Conservation (phyloP, 2,113 vertebrate genomes). For the Corythaeola cristata region DNA sequence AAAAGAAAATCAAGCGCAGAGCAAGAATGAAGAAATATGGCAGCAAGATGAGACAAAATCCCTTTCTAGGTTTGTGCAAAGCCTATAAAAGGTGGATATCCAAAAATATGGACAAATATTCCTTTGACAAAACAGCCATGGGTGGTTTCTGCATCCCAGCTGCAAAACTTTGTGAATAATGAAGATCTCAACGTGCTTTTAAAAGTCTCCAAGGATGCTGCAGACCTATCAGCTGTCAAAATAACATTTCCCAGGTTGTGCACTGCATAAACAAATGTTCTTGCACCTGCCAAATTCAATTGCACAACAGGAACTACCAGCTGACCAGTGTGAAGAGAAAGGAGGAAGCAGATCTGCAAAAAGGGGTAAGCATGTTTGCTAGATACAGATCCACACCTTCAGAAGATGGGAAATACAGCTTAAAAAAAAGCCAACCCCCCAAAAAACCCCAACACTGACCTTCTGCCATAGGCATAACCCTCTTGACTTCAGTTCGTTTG, state of each 20-base stretch:
- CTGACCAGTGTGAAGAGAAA: not conserved
- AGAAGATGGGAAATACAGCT: not conserved
- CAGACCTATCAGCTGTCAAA: conserved; percentile 7
- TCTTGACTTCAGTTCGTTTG: not conserved
- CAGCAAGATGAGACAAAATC: not conserved
- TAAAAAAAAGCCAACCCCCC: not conserved
- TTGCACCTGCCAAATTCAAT: not conserved
- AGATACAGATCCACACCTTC: rapidly evolving
- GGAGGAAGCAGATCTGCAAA: not conserved
- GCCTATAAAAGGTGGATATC: not conserved
- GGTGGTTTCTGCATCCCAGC: not conserved
- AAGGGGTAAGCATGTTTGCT: not conserved
- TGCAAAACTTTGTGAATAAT: conserved; percentile 15
- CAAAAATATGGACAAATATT: not conserved
- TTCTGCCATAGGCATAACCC: not conserved
- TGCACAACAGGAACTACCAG: not conserved
- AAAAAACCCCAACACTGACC: not conserved
- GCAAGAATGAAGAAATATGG: not conserved
- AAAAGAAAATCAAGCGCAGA: not conserved
- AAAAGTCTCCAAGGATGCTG: conserved; percentile 16
- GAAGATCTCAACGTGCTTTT: conserved; percentile 7
- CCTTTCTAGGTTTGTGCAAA: not conserved
- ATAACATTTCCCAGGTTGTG: not conserved
- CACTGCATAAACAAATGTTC: not conserved
- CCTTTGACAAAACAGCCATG: not conserved